Base-by-base conservation (phyloP, 1,140 invertebrate genomes). In the Leptopilina clavipes region DNA sequence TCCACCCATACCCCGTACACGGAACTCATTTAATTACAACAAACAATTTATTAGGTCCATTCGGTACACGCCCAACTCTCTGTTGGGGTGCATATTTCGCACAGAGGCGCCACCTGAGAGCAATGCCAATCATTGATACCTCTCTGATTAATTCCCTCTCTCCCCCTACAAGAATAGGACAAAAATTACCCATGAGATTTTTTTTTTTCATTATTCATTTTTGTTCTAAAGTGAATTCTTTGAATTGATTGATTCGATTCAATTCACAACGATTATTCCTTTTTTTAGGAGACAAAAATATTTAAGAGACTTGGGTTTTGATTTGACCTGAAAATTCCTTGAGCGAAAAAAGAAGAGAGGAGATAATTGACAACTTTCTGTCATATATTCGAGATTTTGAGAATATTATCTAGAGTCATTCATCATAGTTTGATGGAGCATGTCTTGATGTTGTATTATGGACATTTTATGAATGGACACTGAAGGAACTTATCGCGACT, bases 1-100 rank as follows among this genome's bases (percentile, higher is more conserved):
- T 75, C 76, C 75, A 76, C 77, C 78, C 78, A 78, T 81, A 79
- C 84, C 87, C 84, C 79, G 77, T 86, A 88, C 88, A 87, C 87
- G 83, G n/a, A 87, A 88, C 87, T 90, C 89, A 89, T 89, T 90
- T 90, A 90, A 90, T 90, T 90, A 90, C 88, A 86, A 88, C 88
- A 90, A 90, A 90, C 88, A 90, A 90, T 90, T 90, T 90, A 90
- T 90, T 90, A 89, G 89, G 86, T 87, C 85, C 86, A 87, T 89
- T 86, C 86, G 81, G 84, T 87, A 84, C 87, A 84, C 87, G 88
- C 88, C 87, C 86, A 89, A 87, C 85, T 84, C 59, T 78, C 73
- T 70, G 76, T 82, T 78, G 75, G 71, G 83, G 79, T 79, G 79
- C 77, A 65, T 65, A 65, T 65, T 65, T 65, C 22, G 59, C 22